Evolutionary conservation across 2,888 invertebrate species (phyloP), one percentile per base, ranked within the genome.

Genomic region (Polyommatus icarus): DNA sequence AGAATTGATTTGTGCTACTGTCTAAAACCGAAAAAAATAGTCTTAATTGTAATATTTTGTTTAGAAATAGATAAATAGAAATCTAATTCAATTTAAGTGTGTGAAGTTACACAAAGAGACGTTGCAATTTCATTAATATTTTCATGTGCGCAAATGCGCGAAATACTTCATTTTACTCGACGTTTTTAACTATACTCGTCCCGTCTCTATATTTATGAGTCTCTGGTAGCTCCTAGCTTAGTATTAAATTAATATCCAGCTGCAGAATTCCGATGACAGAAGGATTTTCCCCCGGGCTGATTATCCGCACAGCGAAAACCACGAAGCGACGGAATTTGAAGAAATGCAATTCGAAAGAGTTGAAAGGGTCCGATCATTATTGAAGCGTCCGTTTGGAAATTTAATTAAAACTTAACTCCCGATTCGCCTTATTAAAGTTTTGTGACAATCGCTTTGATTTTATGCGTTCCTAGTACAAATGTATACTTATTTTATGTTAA

Each of bases 231-330:
- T 67, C 29, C 12, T 24, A 61, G 79, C 80, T 79, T 79, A 78
- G 78, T 82, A 82, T 82, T 82, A 80, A 81, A 82, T 80, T 81
- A 81, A 80, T 80, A 80, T 79, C 76, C 77, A 77, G 71, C 80
- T 78, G 78, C 79, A 75, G 78, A 79, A 79, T 79, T 77, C 78
- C 76, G 78, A 79, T 80, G 81, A 81, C 79, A 80, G 80, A 76
- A 71, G 82, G 79, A 77, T 82, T 80, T 79, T 80, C 78, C 77
- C 76, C 24, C 73, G 73, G 36, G 72, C 73, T 73, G 73, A 73
- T 73, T 73, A 73, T 73, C 73, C 73, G 50, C 40, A 24, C 40
- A 73, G 73, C 73, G 73, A 73, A 50, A 46, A 24, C 73, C 46
- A 46, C 40, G 73, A 20, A 40, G 40, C 36, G 36, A 36, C 12